A percentile compares a stretch with the other conserved stretches of the same genome.
phyloP scores from a whole-genome alignment of 2,888 invertebrate genomes.

The Calameuta idolon region DNA sequence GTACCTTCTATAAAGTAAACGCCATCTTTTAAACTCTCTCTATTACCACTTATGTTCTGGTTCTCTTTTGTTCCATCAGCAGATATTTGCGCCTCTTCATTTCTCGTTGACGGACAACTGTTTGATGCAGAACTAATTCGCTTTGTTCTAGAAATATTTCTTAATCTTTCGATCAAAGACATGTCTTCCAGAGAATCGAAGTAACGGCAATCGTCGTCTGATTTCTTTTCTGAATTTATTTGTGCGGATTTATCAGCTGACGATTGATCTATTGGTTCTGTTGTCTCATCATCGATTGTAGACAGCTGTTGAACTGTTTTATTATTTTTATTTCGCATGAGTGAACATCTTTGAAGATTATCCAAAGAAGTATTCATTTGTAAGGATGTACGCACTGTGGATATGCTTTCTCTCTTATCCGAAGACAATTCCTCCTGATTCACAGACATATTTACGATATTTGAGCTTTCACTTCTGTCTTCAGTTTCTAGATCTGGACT shows the following conservation, averaged over 20 bases:
- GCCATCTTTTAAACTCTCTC: neutral
- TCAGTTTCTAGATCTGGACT: conserved; percentile 3
- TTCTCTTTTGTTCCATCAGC: neutral
- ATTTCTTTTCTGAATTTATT: conserved; percentile 8
- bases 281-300: neutral
- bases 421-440: conserved; percentile 1
- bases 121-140: neutral
- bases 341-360: neutral
- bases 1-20: conserved; percentile 40
- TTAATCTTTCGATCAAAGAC: conserved; percentile 39
- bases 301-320: neutral
- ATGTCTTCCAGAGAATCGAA: conserved; percentile 31
- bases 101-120: neutral
- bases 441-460: conserved; percentile 9
- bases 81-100: neutral
- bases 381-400: conserved; percentile 22
- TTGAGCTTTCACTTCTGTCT: neutral
- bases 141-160: conserved; percentile 29
- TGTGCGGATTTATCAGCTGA: neutral
- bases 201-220: neutral
- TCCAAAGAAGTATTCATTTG: conserved; percentile 32
- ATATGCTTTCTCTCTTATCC: neutral
- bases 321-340: neutral
- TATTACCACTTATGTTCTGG: conserved; percentile 5
- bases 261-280: neutral